Base-by-base conservation (phyloP, 2,113 vertebrate genomes). In the Leiothrix lutea region DNA sequence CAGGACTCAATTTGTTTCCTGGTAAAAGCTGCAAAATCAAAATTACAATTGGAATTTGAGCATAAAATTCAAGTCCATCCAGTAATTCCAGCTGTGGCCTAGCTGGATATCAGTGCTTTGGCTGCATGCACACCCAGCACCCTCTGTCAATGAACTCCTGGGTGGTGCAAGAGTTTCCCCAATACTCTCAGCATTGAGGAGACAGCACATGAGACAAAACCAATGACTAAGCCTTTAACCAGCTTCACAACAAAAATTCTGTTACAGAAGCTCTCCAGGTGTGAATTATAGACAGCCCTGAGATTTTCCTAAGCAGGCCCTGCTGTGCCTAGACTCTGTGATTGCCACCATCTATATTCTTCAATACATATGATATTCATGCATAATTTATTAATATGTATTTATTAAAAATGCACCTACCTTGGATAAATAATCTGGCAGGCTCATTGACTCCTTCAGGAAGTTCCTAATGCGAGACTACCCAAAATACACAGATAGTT, bases 71-170 rank as follows among this genome's bases (percentile, higher is more conserved):
- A 78, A 33, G 14, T 51, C 44, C 60, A 42, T 33, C 3, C 33
- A 72, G 4, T 42, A 71, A 38, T 31, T 60, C 29, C 21, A 38
- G 0, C 40, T 0, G 1, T 56, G 23, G 11, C 2, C 2, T 47
- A 29, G 21, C 10, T 69, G 36, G 16, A 2, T 51, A 33, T 81
- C 23, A 16, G 35, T 31, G 9, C 24, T 42, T 14, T 38, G 29
- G 14, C 47, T 83, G 21, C 48, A 58, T 5, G 4, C 11, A 40
- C 36, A n/a, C 19, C 5, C n/a, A 87, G 1, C 22, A 69, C 2
- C 10, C 21, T 50, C 19, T 62, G 31, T 15, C 35, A 67, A 7
- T 36, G 16, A 72, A 44, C 61, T 80, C 45, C n/a, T 73, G 36
- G 8, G 9, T 50, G 20, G 2, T n/a, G 35, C 17, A 77, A 50